phyloP scores from a whole-genome alignment of 2,113 vertebrate species.

The Butorides virescens region DNA sequence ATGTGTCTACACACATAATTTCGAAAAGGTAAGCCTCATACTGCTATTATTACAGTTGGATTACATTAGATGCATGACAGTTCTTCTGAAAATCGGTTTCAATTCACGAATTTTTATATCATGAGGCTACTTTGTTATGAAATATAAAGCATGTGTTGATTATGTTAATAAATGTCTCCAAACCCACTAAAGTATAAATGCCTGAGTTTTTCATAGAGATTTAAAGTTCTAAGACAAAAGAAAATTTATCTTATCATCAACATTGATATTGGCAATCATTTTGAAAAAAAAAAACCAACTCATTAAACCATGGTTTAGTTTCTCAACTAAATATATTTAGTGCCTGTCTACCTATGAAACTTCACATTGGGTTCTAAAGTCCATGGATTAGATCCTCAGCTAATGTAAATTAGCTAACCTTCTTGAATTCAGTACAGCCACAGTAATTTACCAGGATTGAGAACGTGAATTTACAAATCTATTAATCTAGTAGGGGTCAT shows the following conservation, averaged over 20 bases:
- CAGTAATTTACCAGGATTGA: neutral
- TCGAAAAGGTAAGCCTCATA: constrained; percentile 21
- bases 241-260: neutral
- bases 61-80: neutral
- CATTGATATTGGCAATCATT: neutral
- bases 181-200: neutral
- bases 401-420: neutral
- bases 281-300: neutral
- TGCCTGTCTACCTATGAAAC: neutral
- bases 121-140: neutral
- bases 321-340: neutral
- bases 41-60: neutral
- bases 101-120: constrained; percentile 17
- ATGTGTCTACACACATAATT: neutral
- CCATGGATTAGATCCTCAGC: neutral
- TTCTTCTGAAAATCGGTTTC: constrained; percentile 13
- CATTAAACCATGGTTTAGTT: neutral
- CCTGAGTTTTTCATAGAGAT: neutral
- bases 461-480: neutral
- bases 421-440: neutral
- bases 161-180: neutral
- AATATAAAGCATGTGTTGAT: neutral
- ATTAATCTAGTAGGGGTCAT: neutral
- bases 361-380: neutral
- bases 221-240: neutral